These are phyloP conservation scores for Hystrix cristata DNA, from an alignment of 2,113 vertebrate genomes.

Conservation along the genomic window DNA sequence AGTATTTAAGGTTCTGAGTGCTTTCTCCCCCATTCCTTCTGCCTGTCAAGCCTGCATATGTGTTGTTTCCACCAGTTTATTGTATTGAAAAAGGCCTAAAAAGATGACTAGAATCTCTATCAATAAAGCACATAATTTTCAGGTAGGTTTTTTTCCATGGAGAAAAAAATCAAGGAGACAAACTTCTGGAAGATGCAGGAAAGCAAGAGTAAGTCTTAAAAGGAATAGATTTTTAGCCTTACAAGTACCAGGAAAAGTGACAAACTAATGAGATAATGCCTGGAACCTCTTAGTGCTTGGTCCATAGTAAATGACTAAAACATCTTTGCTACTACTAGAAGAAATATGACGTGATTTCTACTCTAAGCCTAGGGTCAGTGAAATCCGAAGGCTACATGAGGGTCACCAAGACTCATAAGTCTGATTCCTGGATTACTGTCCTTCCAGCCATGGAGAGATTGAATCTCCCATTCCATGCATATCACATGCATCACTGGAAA, in stretches of 20 bases:
- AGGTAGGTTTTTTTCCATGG: neutral
- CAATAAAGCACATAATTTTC: neutral
- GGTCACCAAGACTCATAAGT: neutral
- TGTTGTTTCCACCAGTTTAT: neutral
- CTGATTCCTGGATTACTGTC: neutral
- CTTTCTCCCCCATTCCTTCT: accelerated
- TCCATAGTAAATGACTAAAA: neutral
- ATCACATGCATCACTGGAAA: neutral
- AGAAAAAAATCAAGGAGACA: neutral
- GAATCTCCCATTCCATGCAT: neutral
- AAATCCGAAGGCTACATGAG: neutral
- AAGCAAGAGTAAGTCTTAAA: neutral
- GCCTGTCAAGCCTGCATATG: neutral
- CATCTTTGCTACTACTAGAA: neutral
- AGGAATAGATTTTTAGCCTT: neutral
- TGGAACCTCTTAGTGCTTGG: neutral
- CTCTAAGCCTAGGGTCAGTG: neutral
- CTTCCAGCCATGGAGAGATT: neutral
- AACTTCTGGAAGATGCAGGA: neutral
- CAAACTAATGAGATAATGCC: neutral
- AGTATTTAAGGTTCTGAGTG: neutral
- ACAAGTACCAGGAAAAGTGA: neutral
- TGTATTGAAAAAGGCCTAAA: neutral
- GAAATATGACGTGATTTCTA: neutral
- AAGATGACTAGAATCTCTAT: neutral